phyloP scores from a whole-genome alignment of 2,113 vertebrate genomes.

The Grus americana region DNA sequence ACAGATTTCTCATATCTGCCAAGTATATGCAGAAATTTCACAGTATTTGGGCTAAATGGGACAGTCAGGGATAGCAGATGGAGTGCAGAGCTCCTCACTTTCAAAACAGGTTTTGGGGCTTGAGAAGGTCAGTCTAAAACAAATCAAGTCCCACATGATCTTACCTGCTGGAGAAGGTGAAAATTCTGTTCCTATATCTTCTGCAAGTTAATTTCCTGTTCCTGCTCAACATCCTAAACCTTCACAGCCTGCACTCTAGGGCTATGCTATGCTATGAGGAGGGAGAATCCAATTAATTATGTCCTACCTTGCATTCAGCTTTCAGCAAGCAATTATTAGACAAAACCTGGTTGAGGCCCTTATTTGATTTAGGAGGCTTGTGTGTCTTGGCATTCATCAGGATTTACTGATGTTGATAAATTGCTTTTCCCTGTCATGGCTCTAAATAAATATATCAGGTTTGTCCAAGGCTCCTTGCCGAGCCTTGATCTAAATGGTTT shows the following conservation, averaged over 20 bases:
- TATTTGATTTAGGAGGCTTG: conserved; percentile 54
- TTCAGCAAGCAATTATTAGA: conserved; percentile 52
- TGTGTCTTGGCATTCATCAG: conserved; percentile 43
- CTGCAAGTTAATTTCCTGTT: background rate
- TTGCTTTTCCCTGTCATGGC: conserved; percentile 12
- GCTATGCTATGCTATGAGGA: background rate
- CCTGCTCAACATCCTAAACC: background rate
- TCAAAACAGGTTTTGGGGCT: background rate
- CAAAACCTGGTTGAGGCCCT: conserved; percentile 19
- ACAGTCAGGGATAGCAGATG: background rate
- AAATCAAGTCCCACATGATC: background rate
- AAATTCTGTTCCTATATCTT: background rate
- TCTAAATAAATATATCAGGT: conserved; percentile 39
- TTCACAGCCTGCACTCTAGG: background rate
- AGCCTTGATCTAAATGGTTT: conserved; percentile 38
- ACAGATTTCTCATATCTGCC: background rate
- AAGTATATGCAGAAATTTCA: background rate
- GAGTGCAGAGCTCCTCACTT: background rate
- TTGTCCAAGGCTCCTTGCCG: background rate
- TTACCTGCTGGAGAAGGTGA: conserved; percentile 8
- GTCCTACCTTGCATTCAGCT: background rate
- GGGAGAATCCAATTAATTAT: conserved; percentile 44
- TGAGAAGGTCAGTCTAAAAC: background rate
- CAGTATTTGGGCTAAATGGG: background rate
- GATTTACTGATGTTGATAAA: conserved; percentile 60